Conservation (phyloP, 2,113 vertebrate genomes). For the Thymallus thymallus region DNA sequence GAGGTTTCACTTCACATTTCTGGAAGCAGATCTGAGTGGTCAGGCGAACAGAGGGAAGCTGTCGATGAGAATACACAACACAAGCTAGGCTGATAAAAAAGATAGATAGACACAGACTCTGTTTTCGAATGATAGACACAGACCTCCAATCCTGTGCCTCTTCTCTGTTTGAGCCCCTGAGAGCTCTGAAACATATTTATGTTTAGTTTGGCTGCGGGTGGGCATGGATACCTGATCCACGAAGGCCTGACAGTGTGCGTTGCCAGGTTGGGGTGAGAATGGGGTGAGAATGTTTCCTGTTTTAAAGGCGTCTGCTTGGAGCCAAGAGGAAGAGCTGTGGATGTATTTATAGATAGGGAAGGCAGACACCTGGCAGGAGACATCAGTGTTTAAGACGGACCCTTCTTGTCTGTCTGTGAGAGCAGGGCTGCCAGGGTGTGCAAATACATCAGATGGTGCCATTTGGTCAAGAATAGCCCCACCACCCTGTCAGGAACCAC, state of each 20-base stretch:
- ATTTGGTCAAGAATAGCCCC: slow-evolving; percentile 44
- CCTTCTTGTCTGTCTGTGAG: not conserved
- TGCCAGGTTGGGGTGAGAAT: not conserved
- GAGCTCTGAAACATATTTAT: too few relatives aligned
- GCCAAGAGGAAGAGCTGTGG: not conserved
- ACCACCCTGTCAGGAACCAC: not conserved
- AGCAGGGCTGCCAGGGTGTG: slow-evolving; percentile 10
- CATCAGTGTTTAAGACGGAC: slow-evolving; percentile 9
- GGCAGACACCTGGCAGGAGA: slow-evolving; percentile 25
- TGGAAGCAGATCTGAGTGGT: too few relatives aligned
- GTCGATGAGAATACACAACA: too few relatives aligned
- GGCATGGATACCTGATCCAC: not conserved
- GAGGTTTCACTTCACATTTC: too few relatives aligned
- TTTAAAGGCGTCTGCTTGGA: not conserved
- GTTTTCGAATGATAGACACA: not conserved
- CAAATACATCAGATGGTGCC: slow-evolving; percentile 58
- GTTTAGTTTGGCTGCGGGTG: not conserved
- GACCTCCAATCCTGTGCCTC: not conserved
- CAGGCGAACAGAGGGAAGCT: too few relatives aligned
- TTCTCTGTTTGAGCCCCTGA: too few relatives aligned
- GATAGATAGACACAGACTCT: not conserved
- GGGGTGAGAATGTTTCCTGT: not conserved
- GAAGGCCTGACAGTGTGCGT: not conserved
- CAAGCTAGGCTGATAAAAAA: too few relatives aligned
- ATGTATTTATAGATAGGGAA: slow-evolving; percentile 1